Evolutionary conservation across 2,888 invertebrate genomes (phyloP).

Genomic region (Epiblema foenella): DNA sequence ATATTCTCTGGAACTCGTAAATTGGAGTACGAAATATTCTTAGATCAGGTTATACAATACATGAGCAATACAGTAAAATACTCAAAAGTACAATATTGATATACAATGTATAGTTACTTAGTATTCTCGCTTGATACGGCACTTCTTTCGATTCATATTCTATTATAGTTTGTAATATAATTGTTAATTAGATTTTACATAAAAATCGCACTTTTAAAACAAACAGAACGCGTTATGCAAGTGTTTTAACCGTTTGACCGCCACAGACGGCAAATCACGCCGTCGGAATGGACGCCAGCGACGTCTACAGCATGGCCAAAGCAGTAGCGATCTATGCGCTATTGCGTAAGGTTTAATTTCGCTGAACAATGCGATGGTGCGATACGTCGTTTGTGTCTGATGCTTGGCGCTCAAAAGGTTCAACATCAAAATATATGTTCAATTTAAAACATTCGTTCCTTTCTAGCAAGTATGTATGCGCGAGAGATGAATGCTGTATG

Average conservation of each 20-base stretch:
- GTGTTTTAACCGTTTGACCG: neutral
- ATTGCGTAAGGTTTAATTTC: too few relatives aligned
- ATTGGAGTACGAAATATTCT: conserved; percentile 33
- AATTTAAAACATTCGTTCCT: too few relatives aligned
- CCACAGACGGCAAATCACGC: too few relatives aligned
- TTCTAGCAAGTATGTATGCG: too few relatives aligned
- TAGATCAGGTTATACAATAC: conserved; percentile 47
- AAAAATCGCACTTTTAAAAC: neutral
- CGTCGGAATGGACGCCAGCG: too few relatives aligned
- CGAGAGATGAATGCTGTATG: too few relatives aligned
- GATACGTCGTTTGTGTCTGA: too few relatives aligned
- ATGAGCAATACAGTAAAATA: conserved; percentile 64
- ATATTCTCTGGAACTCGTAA: conserved; percentile 10
- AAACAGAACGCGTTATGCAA: neutral
- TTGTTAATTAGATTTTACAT: conserved; percentile 10
- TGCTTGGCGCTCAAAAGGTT: too few relatives aligned
- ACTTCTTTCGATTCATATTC: conserved; percentile 39
- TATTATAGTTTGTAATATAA: conserved; percentile 27
- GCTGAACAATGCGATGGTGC: too few relatives aligned
- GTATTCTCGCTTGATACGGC: conserved; percentile 31
- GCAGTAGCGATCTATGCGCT: too few relatives aligned
- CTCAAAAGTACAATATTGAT: conserved; percentile 64
- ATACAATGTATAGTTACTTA: conserved; percentile 24
- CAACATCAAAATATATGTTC: too few relatives aligned
- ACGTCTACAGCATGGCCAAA: too few relatives aligned